Evolutionary conservation across 2,797 vertebrate genomes (phyloP), one percentile per base, ranked within the genome.

Genomic region (Psittacula echo): DNA sequence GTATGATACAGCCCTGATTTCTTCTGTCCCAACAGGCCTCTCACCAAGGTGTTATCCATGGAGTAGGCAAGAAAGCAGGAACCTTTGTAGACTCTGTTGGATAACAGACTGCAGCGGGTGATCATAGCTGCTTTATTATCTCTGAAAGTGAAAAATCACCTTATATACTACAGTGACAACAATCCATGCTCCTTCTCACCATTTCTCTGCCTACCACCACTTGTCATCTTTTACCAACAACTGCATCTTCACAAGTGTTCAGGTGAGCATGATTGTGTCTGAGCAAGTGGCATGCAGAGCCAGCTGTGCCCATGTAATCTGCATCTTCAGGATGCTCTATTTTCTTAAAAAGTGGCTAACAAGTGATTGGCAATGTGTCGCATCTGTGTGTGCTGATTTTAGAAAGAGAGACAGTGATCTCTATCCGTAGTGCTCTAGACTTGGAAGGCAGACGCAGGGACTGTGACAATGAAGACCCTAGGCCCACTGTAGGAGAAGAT

Each of bases 141-240:
- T 84, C 81, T 56, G 56, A 74, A 58, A 58, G 54, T 70, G 60
- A 94, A 94, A 94, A 87, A 78, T 76, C 78, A 18, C 61, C 66
- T 89, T 51, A 20, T 61, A 48, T 34, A 32, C 51, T 37, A 34
- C 17, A 90, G 48, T 1, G 7, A 13, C 22, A 56, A n/a, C 74
- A 76, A 58, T 56, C 58, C 11, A 7, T 75, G 50, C 87, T 90
- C 51, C 51, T 34, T 34, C 37, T 89, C 75, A 14, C 3, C 11
- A 6, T 48, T 62, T 26, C 61, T 73, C n/a, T 50, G 53, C 8
- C 47, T 89, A 32, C 17, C 23, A 56, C 15, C n/a, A 41, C 65
- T 44, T 78, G 44, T 27, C 11, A n/a, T n/a, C 23, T 71, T 68
- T 39, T 21, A 32, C 74, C 90, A 82, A 44, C 17, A n/a, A 16